phyloP scores from a whole-genome alignment of 2,797 vertebrate genomes.

The Eremophila alpestris region DNA sequence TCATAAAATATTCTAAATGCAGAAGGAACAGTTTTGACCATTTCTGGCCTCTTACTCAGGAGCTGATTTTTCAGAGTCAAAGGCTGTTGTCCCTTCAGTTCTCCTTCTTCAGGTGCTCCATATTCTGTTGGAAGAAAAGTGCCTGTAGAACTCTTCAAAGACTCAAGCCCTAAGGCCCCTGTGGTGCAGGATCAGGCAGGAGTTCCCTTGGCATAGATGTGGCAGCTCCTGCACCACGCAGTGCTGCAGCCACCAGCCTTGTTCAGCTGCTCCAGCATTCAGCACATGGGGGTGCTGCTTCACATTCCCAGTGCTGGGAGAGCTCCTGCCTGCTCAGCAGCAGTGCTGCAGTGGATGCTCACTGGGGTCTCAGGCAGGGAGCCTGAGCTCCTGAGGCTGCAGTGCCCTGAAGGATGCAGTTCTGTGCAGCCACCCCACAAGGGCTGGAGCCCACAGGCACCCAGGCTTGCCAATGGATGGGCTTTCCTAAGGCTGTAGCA shows the following conservation, averaged over 20 bases:
- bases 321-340: not conserved
- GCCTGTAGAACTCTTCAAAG: not conserved
- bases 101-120: conserved; percentile 88
- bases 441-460: not conserved
- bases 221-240: fast-evolving
- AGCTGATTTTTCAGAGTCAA: conserved; percentile 89
- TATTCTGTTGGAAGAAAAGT: conserved; percentile 78
- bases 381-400: not conserved
- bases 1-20: not conserved
- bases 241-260: not conserved
- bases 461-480: not conserved
- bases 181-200: not conserved
- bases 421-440: not conserved
- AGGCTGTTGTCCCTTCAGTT: conserved; percentile 80
- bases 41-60: conserved; percentile 82
- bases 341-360: not conserved
- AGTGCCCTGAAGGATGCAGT: not conserved
- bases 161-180: too few relatives aligned
- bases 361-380: not conserved
- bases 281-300: not conserved
- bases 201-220: fast-evolving
- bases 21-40: not conserved
- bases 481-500: not conserved
- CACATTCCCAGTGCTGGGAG: not conserved
- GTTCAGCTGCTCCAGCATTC: not conserved